These are phyloP conservation scores for Agapornis roseicollis DNA, from an alignment of 2,113 vertebrate genomes.

Conservation along the genomic window DNA sequence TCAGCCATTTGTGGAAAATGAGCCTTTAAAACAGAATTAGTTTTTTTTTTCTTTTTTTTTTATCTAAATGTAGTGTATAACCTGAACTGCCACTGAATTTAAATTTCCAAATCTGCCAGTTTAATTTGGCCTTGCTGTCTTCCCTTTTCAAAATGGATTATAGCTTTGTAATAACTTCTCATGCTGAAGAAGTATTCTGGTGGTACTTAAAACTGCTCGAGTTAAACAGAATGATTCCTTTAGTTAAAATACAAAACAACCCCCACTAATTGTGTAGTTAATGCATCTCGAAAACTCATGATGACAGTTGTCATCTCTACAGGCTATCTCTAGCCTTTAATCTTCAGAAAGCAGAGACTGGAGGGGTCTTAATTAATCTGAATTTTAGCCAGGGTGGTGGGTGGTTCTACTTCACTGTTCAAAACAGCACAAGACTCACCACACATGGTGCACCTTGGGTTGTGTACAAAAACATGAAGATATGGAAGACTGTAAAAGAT, in stretches of 20 bases:
- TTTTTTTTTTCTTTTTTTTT: not conserved
- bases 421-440: not conserved
- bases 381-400: slow-evolving; percentile 38
- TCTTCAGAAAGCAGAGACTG: not conserved
- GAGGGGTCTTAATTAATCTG: slow-evolving; percentile 29
- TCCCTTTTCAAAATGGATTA: not conserved
- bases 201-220: not conserved
- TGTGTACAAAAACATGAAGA: not conserved
- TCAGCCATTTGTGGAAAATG: slow-evolving; percentile 62
- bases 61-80: not conserved
- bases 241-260: not conserved
- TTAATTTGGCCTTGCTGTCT: slow-evolving; percentile 29
- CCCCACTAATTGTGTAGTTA: not conserved
- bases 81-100: slow-evolving; percentile 30
- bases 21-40: slow-evolving; percentile 66
- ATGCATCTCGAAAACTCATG: not conserved
- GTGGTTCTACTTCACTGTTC: not conserved
- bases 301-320: slow-evolving; percentile 48
- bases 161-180: not conserved
- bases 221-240: not conserved
- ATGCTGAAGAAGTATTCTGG: not conserved
- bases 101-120: slow-evolving; percentile 8
- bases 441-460: not conserved
- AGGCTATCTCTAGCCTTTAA: slow-evolving; percentile 24
- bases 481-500: not conserved